A percentile compares a stretch with the other conserved stretches of the same genome.
phyloP scores from a whole-genome alignment of 2,888 invertebrate genomes.

The Orthosia gracilis region DNA sequence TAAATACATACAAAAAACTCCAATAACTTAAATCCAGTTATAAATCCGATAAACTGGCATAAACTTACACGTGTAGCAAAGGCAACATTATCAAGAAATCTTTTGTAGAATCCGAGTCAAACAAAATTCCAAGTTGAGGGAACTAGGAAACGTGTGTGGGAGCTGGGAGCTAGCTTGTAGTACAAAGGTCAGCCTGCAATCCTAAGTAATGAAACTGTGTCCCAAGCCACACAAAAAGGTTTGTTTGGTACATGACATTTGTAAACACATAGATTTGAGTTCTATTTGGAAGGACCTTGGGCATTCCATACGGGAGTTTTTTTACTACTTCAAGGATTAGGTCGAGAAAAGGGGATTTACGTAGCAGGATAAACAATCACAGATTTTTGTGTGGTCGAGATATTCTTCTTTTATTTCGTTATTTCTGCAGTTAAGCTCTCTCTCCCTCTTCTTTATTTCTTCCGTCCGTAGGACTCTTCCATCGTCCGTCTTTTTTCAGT shows the following conservation, averaged over 20 bases:
- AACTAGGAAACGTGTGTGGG: slow-evolving; percentile 15
- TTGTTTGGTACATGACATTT: background rate
- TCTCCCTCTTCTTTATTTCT: background rate
- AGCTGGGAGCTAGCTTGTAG: background rate
- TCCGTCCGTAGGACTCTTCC: too few relatives aligned
- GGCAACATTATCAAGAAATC: background rate
- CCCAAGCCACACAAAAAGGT: background rate
- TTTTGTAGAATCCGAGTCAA: background rate
- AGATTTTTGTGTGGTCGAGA: too few relatives aligned
- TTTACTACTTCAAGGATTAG: background rate
- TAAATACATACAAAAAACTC: background rate
- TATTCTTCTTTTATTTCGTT: too few relatives aligned
- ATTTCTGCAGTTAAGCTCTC: background rate
- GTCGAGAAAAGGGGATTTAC: too few relatives aligned
- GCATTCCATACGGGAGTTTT: background rate
- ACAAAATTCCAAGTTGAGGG: background rate
- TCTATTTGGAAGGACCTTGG: background rate
- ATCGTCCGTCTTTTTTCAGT: too few relatives aligned
- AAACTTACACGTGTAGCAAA: background rate
- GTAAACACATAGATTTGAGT: background rate
- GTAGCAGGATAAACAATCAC: too few relatives aligned
- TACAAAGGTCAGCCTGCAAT: slow-evolving; percentile 19
- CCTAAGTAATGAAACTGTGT: slow-evolving; percentile 29
- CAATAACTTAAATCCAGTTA: background rate
- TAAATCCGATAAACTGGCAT: background rate